phyloP scores from a whole-genome alignment of 2,113 vertebrate genomes.

The Aspiorhynchus laticeps region DNA sequence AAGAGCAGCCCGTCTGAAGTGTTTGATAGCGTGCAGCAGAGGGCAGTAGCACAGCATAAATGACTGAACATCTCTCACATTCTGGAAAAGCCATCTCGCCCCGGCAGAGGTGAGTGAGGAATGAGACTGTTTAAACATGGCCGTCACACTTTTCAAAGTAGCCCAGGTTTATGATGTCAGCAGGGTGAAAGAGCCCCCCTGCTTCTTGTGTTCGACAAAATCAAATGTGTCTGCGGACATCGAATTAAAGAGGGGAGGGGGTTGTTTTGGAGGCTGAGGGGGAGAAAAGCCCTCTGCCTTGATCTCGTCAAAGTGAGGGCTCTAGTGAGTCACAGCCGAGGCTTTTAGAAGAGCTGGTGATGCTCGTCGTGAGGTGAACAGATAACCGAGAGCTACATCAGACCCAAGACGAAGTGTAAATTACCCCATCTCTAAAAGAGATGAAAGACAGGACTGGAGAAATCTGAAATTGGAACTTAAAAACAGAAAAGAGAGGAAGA shows the following conservation, averaged over 20 bases:
- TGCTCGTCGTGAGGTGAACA: conserved; percentile 62
- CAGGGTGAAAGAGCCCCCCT: conserved; percentile 64
- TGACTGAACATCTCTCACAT: background rate
- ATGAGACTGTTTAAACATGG: conserved; percentile 66
- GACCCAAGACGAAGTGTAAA: conserved; percentile 73
- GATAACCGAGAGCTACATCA: conserved; percentile 66
- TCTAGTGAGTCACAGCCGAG: conserved; percentile 68
- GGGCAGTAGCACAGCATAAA: conserved; percentile 74
- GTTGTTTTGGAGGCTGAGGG: conserved; percentile 58
- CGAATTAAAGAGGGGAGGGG: conserved; percentile 67
- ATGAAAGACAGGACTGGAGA: conserved; percentile 70
- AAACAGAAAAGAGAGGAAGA: conserved; percentile 58
- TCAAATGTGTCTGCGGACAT: conserved; percentile 63
- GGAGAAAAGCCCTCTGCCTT: conserved; percentile 57
- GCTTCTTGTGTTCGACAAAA: conserved; percentile 67
- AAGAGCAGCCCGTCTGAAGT: too few relatives aligned
- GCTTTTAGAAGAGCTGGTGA: conserved; percentile 66
- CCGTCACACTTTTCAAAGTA: conserved; percentile 68
- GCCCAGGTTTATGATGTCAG: conserved; percentile 74
- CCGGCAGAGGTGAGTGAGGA: conserved; percentile 71
- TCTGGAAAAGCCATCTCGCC: conserved; percentile 47
- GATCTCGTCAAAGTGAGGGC: conserved; percentile 60
- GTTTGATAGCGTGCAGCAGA: conserved; percentile 71
- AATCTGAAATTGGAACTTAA: conserved; percentile 74
- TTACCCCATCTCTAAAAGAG: conserved; percentile 67